Evolutionary conservation across 2,113 vertebrate species (phyloP).

Genomic region (cat (Felis catus)): DNA sequence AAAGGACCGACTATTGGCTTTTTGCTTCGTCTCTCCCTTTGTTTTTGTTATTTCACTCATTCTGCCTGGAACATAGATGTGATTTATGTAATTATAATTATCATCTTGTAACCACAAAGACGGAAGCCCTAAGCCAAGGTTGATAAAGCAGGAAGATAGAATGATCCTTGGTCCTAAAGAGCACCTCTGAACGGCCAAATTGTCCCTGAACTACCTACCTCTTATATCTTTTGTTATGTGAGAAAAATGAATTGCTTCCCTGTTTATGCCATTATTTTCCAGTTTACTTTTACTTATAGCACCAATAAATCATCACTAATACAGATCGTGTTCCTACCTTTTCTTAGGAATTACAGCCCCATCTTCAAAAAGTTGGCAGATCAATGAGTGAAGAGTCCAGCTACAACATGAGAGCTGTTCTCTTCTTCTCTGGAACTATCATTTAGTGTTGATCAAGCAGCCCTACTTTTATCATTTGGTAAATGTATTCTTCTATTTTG

Average conservation of each 20-base stretch:
- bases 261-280: neutral
- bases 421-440: neutral
- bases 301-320: slow-evolving; percentile 25
- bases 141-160: neutral
- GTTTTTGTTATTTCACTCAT: neutral
- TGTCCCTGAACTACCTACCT: neutral
- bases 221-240: neutral
- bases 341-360: neutral
- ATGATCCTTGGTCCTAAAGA: neutral
- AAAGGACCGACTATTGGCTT: neutral
- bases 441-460: slow-evolving; percentile 20
- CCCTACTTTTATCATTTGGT: neutral
- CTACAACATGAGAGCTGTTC: neutral
- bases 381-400: neutral
- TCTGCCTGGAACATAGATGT: neutral
- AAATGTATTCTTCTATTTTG: slow-evolving; percentile 37
- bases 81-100: neutral
- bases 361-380: slow-evolving; percentile 1
- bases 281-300: neutral
- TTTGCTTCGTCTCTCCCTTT: neutral
- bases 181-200: neutral
- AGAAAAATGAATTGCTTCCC: neutral
- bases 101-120: neutral
- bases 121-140: neutral
- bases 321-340: neutral